These are phyloP conservation scores for Carduelis carduelis DNA, from an alignment of 2,797 vertebrate genomes.

Conservation along the genomic window DNA sequence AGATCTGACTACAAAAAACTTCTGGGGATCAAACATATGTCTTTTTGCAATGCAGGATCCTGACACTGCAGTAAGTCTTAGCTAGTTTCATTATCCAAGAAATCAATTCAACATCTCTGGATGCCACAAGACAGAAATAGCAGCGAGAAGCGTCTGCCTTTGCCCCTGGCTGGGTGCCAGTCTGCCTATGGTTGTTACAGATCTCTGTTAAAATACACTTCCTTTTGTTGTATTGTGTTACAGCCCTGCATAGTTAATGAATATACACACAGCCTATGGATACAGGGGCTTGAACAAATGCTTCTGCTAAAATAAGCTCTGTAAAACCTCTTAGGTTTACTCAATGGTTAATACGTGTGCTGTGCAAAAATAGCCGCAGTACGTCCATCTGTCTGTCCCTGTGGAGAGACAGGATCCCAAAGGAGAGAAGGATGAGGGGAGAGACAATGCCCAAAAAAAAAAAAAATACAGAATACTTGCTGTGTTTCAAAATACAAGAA, in stretches of 20 bases:
- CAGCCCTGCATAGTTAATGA: slow-evolving; percentile 44
- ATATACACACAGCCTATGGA: slow-evolving; percentile 42
- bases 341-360: neutral
- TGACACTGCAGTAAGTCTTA: neutral
- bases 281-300: slow-evolving; percentile 50
- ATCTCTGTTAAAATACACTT: slow-evolving; percentile 36
- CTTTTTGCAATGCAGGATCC: neutral
- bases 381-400: neutral
- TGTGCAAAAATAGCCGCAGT: neutral
- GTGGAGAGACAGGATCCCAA: neutral
- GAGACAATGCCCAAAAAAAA: neutral
- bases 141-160: neutral
- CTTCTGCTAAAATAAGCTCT: slow-evolving; percentile 59
- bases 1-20: slow-evolving; percentile 13
- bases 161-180: neutral
- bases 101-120: slow-evolving; percentile 1
- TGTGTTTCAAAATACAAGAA: neutral
- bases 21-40: neutral
- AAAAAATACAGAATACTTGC: too few relatives aligned
- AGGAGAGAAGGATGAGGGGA: neutral
- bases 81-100: neutral
- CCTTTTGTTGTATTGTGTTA: slow-evolving; percentile 55
- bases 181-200: neutral
- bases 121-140: slow-evolving; percentile 33
- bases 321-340: slow-evolving; percentile 46